These are phyloP conservation scores for Ectemnius lituratus DNA, from an alignment of 2,888 invertebrate species.

Conservation along the genomic window DNA sequence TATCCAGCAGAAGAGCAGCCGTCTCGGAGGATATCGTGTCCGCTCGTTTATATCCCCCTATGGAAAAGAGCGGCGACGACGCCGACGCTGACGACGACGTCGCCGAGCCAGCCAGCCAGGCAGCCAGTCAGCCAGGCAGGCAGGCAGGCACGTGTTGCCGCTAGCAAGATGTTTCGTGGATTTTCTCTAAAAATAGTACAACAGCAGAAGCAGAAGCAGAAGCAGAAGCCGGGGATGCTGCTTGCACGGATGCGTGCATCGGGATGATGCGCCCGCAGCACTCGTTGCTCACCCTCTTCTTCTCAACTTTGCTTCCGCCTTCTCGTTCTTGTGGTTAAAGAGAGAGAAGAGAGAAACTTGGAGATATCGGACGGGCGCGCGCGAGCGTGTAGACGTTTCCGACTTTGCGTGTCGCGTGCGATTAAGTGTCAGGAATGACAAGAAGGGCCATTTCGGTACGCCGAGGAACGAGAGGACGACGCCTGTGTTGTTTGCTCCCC, in stretches of 20 bases:
- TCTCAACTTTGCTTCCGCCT: too few species aligned
- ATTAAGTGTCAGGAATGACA: background rate
- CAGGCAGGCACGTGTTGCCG: constrained; percentile 48
- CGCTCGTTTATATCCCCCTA: constrained; percentile 28
- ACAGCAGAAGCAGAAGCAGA: too few species aligned
- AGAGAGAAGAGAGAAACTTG: too few species aligned
- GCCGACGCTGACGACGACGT: too few species aligned
- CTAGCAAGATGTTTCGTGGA: constrained; percentile 52
- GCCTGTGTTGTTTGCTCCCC: too few species aligned
- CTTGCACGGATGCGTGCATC: constrained; percentile 14
- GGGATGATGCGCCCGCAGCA: constrained; percentile 8
- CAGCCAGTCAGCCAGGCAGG: too few species aligned
- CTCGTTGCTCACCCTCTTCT: constrained; percentile 22
- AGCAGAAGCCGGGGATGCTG: constrained; percentile 12
- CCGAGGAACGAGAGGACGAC: too few species aligned
- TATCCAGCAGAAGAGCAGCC: too few species aligned
- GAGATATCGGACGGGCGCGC: too few species aligned
- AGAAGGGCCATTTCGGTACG: too few species aligned
- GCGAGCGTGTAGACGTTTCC: background rate
- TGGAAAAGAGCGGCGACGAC: constrained; percentile 50
- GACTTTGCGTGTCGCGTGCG: constrained; percentile 5
- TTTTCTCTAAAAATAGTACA: constrained; percentile 52
- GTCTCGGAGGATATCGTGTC: background rate
- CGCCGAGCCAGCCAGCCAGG: too few species aligned
- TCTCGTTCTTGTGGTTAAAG: too few species aligned